Evolutionary conservation across 2,797 vertebrate species (phyloP).

Genomic region (Fistularia tabacaria): DNA sequence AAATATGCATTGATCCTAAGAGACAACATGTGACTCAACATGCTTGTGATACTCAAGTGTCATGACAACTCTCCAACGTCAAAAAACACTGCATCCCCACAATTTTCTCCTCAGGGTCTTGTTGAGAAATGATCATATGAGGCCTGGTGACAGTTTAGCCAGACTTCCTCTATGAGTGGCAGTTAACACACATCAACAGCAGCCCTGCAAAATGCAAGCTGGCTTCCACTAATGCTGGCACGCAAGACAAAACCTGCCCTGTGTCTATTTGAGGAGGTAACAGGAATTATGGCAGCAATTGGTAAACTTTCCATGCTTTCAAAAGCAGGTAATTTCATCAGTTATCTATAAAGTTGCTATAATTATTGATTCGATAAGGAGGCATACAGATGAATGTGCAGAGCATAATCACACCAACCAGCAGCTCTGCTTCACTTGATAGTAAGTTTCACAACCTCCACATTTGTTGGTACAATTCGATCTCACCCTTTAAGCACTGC

Average conservation of each 20-base stretch:
- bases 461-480: too few species aligned
- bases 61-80: slow-evolving; percentile 41
- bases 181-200: slow-evolving; percentile 59
- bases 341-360: too few species aligned
- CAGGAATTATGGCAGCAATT: background rate
- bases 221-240: slow-evolving; percentile 21
- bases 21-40: slow-evolving; percentile 57
- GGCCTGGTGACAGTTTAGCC: slow-evolving; percentile 61
- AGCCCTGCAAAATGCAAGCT: slow-evolving; percentile 21
- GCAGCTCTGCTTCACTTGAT: too few species aligned
- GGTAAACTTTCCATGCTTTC: too few species aligned
- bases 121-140: slow-evolving; percentile 36
- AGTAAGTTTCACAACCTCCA: too few species aligned
- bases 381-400: too few species aligned
- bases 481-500: too few species aligned
- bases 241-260: slow-evolving; percentile 2
- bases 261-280: background rate
- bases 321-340: too few species aligned
- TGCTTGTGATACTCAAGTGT: slow-evolving; percentile 43
- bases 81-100: slow-evolving; percentile 14
- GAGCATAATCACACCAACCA: too few species aligned
- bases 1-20: slow-evolving; percentile 68
- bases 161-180: slow-evolving; percentile 61
- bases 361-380: too few species aligned
- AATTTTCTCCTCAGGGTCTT: slow-evolving; percentile 19